Conservation (phyloP, 2,888 invertebrate genomes). For the Chrysolina haemoptera region DNA sequence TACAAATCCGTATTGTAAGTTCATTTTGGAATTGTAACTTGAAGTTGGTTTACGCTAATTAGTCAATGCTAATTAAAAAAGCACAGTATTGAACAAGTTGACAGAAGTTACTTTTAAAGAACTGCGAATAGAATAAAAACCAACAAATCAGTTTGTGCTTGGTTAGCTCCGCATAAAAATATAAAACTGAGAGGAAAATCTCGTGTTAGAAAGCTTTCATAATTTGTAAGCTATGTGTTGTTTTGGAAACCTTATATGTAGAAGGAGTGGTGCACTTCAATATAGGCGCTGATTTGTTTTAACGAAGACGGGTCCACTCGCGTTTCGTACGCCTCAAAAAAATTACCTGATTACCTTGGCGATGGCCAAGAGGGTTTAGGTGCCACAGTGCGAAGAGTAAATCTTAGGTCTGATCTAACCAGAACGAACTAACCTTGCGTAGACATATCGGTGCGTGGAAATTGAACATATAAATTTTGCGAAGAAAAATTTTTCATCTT, state of each 20-base stretch:
- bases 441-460: no score
- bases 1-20: slow-evolving; percentile 57
- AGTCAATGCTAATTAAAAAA: slow-evolving; percentile 64
- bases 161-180: slow-evolving; percentile 38
- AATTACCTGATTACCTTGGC: no score
- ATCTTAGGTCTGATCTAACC: no score
- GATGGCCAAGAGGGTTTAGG: no score
- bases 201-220: background rate
- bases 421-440: no score
- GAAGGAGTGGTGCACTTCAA: background rate
- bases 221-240: background rate
- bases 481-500: no score
- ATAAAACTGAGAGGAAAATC: slow-evolving; percentile 22
- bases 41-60: slow-evolving; percentile 62
- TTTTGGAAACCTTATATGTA: background rate
- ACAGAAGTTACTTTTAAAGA: slow-evolving; percentile 50
- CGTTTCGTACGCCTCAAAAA: no score
- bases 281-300: background rate
- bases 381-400: no score
- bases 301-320: no score
- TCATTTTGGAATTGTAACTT: slow-evolving; percentile 57
- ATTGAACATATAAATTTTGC: no score
- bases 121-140: slow-evolving; percentile 47
- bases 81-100: slow-evolving; percentile 53
- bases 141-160: slow-evolving; percentile 43